A percentile compares a stretch with the other conserved stretches of the same genome.
Conservation (phyloP, 2,113 vertebrate species). For the Paratilapia polleni region DNA sequence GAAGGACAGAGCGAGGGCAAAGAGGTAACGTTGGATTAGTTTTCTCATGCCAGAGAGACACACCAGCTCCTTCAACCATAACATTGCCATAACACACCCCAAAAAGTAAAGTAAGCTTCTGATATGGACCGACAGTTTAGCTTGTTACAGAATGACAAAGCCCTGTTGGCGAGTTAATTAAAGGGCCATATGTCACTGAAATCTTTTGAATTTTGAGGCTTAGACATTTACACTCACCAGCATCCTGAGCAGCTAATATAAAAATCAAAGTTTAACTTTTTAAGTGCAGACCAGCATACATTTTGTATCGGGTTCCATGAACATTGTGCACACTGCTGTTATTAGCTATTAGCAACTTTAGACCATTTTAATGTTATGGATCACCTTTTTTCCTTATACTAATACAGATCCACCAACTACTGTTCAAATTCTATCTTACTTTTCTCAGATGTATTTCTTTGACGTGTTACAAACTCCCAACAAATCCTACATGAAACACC, state of each 20-base stretch:
- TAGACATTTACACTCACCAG: background rate
- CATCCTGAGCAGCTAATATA: background rate
- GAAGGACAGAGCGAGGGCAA: slow-evolving; percentile 51
- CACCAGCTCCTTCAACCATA: background rate
- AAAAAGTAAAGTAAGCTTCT: background rate
- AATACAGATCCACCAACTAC: background rate
- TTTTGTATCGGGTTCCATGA: no score
- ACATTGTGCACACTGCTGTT: no score
- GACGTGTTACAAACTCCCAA: no score
- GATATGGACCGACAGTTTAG: background rate
- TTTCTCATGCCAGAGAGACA: slow-evolving; percentile 8
- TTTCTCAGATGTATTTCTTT: no score
- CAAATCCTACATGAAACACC: no score
- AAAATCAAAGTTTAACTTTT: background rate
- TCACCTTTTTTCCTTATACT: background rate
- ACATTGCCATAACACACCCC: background rate
- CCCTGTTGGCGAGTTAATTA: background rate
- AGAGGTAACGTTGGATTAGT: slow-evolving; percentile 23
- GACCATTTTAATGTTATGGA: background rate
- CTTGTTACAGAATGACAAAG: background rate
- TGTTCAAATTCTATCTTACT: no score
- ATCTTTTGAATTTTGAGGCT: background rate
- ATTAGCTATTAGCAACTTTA: no score
- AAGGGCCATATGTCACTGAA: background rate
- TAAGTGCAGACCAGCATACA: no score